These are phyloP conservation scores for Coptodon bakossiorum DNA, from an alignment of 2,113 vertebrate species.

Conservation along the genomic window DNA sequence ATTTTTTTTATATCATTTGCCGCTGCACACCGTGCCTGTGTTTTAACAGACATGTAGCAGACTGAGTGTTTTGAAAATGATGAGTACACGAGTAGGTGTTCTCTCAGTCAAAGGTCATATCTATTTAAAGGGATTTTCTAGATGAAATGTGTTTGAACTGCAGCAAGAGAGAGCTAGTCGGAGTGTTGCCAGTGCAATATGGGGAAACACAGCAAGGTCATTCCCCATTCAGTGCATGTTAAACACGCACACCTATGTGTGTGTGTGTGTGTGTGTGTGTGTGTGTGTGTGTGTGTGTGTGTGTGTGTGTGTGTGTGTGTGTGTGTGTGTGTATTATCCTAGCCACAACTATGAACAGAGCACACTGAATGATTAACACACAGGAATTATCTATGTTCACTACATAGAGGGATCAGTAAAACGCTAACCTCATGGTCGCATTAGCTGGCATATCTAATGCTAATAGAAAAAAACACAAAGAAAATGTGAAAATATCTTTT, in stretches of 20 bases:
- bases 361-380: neutral
- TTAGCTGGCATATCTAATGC: neutral
- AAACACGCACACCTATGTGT: neutral
- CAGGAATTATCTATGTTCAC: neutral
- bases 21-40: neutral
- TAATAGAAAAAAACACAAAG: neutral
- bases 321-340: neutral
- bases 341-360: neutral
- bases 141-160: slow-evolving; percentile 61
- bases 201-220: slow-evolving; percentile 36
- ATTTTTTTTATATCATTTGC: neutral
- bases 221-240: slow-evolving; percentile 22
- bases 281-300: neutral
- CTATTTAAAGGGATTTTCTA: slow-evolving; percentile 67
- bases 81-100: slow-evolving; percentile 24
- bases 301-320: neutral
- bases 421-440: neutral
- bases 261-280: neutral
- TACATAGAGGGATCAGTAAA: neutral
- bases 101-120: slow-evolving; percentile 54
- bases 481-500: neutral
- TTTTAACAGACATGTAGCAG: slow-evolving; percentile 16
- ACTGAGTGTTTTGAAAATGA: slow-evolving; percentile 9
- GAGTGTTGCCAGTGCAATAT: neutral
- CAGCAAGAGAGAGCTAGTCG: neutral